Evolutionary conservation across 2,888 invertebrate genomes (phyloP).

Genomic region (Lasioglossum lativentre): DNA sequence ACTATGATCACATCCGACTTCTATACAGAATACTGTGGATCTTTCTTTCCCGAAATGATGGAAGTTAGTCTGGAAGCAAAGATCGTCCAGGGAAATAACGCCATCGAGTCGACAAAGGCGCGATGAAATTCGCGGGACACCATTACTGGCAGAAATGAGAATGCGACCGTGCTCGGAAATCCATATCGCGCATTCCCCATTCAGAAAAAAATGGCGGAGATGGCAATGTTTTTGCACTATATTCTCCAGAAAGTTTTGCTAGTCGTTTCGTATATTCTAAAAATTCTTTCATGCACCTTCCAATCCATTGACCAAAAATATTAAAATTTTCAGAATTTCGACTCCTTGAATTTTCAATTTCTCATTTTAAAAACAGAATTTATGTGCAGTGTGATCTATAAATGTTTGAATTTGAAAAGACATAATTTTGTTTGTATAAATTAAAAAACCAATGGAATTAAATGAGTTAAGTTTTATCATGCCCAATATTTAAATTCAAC

Average conservation of each 20-base stretch:
- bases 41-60: constrained; percentile 12
- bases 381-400: neutral
- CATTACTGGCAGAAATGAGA: constrained; percentile 47
- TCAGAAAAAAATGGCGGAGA: neutral
- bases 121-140: constrained; percentile 51
- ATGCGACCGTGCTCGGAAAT: constrained; percentile 49
- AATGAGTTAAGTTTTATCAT: neutral
- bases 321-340: neutral
- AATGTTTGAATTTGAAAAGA: neutral
- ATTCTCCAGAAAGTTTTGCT: neutral
- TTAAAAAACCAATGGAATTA: neutral
- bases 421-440: too few species aligned
- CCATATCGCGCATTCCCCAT: constrained; percentile 23
- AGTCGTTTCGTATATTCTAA: neutral
- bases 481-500: neutral
- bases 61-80: constrained; percentile 17
- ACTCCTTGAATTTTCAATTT: neutral
- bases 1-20: too few species aligned
- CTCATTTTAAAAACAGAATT: neutral
- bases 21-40: neutral
- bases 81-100: constrained; percentile 67
- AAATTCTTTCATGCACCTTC: neutral
- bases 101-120: constrained; percentile 38
- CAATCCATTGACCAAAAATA: neutral
- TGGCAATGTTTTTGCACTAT: constrained; percentile 7